Evolutionary conservation across 2,113 vertebrate genomes (phyloP).

Genomic region (Pristiophorus japonicus): DNA sequence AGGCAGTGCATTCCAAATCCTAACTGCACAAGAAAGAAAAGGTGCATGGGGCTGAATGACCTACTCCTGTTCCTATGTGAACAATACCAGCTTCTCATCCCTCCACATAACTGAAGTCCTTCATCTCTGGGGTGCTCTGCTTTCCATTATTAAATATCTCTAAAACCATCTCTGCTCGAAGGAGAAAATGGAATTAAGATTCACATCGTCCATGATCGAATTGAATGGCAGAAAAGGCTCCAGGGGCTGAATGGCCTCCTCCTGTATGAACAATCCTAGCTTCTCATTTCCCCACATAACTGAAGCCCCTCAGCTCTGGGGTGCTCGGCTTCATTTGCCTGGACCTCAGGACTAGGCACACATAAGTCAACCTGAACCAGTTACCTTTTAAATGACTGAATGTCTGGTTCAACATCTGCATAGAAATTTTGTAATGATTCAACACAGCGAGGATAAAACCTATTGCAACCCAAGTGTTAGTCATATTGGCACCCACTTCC

Average conservation of each 20-base stretch:
- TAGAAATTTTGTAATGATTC: neutral
- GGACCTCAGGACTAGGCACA: neutral
- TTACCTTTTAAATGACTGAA: constrained; percentile 4
- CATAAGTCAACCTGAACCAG: neutral
- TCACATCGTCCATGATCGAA: too few relatives aligned
- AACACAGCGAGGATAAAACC: neutral
- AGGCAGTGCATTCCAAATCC: too few relatives aligned
- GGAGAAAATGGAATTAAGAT: too few relatives aligned
- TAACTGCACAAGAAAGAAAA: neutral
- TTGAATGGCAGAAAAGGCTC: neutral
- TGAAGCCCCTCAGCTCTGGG: neutral
- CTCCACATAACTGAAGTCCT: too few relatives aligned
- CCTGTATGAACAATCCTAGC: neutral
- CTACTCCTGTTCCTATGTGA: too few relatives aligned
- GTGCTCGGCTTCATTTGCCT: neutral
- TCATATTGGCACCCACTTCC: neutral
- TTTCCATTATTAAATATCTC: too few relatives aligned
- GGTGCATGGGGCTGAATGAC: too few relatives aligned
- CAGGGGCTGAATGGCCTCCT: neutral
- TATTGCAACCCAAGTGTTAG: neutral
- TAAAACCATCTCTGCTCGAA: too few relatives aligned
- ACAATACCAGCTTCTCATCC: too few relatives aligned
- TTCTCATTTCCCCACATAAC: neutral
- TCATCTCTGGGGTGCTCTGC: too few relatives aligned
- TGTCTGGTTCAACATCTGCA: neutral